Conservation (phyloP, 2,113 vertebrate genomes). For the Boulengeromyrus knoepffleri region DNA sequence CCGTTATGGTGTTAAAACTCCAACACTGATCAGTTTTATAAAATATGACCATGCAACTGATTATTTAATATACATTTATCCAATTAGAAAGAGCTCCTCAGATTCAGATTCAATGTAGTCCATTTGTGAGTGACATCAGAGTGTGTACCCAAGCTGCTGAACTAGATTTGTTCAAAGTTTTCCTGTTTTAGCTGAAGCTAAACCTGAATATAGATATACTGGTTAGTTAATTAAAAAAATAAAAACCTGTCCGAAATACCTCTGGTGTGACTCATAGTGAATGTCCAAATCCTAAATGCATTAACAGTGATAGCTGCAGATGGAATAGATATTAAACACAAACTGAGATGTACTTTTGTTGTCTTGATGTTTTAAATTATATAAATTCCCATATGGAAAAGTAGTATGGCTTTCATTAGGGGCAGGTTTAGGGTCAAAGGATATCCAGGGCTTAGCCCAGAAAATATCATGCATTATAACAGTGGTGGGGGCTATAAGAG, state of each 20-base stretch:
- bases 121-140: neutral
- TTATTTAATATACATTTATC: neutral
- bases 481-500: neutral
- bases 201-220: neutral
- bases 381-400: neutral
- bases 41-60: neutral
- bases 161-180: neutral
- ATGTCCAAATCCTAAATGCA: slow-evolving; percentile 60
- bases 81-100: neutral
- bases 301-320: slow-evolving; percentile 42
- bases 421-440: neutral
- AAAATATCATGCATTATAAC: neutral
- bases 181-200: neutral
- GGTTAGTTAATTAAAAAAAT: neutral
- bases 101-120: neutral
- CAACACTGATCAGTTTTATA: neutral
- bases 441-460: neutral
- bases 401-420: neutral
- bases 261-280: slow-evolving; percentile 57
- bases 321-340: neutral
- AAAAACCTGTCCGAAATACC: slow-evolving; percentile 33
- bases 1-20: neutral
- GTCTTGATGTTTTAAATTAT: slow-evolving; percentile 1
- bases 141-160: neutral
- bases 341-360: neutral